Evolutionary conservation across 1,140 invertebrate genomes (phyloP).

Genomic region (Pogonus chalceus): DNA sequence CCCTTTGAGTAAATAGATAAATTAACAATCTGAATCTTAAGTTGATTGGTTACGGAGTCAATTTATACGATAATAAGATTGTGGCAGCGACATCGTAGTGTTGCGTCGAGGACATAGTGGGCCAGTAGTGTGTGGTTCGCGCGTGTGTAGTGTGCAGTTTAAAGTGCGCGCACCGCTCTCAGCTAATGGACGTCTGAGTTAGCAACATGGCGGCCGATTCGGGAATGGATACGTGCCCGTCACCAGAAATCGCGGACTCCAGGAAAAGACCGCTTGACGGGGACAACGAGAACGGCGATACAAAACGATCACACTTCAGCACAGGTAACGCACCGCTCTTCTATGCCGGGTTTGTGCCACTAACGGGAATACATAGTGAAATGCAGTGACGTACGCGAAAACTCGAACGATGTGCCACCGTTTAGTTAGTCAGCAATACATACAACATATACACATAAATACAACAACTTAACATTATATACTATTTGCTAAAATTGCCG

Average conservation of each 20-base stretch:
- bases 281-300: conserved; percentile 74
- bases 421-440: too few relatives aligned
- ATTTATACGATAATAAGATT: too few relatives aligned
- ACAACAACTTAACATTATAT: too few relatives aligned
- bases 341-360: neutral
- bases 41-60: too few relatives aligned
- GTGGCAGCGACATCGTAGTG: neutral
- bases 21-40: too few relatives aligned
- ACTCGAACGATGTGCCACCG: too few relatives aligned
- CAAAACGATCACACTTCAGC: conserved; percentile 80
- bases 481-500: too few relatives aligned
- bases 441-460: too few relatives aligned
- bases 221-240: conserved; percentile 72
- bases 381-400: too few relatives aligned
- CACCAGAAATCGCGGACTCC: conserved; percentile 69
- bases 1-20: too few relatives aligned
- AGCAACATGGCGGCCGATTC: conserved; percentile 63
- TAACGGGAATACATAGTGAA: too few relatives aligned
- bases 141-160: neutral
- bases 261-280: conserved; percentile 79
- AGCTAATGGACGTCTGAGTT: conserved; percentile 16
- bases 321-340: conserved; percentile 49
- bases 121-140: neutral
- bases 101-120: too few relatives aligned
- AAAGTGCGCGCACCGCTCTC: neutral